These are phyloP conservation scores for Microcebus tavaratra DNA, from an alignment of 2,113 vertebrate genomes.

Conservation along the genomic window DNA sequence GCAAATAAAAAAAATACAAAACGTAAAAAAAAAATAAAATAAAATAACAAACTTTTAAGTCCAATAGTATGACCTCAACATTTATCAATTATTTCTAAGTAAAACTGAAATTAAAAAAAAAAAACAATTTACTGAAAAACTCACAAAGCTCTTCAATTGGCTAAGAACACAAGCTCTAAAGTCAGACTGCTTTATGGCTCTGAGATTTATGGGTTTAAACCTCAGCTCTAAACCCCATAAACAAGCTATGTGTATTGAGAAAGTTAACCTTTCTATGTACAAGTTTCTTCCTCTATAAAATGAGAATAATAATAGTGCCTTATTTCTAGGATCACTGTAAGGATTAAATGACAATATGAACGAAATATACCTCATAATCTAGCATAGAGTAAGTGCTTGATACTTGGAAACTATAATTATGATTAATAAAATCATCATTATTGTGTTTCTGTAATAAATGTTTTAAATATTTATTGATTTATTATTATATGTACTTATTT, in stretches of 20 bases:
- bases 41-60: background rate
- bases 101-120: slow-evolving; percentile 29
- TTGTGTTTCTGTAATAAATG: background rate
- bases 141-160: background rate
- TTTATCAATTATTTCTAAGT: background rate
- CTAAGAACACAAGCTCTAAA: background rate
- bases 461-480: background rate
- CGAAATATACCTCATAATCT: background rate
- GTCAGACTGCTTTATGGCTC: background rate
- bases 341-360: background rate
- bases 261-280: background rate
- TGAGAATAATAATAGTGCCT: background rate
- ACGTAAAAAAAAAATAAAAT: slow-evolving; percentile 61
- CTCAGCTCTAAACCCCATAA: background rate
- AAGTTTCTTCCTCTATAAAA: background rate
- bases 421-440: background rate
- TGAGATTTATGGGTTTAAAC: background rate
- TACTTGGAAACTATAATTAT: background rate
- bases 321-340: background rate
- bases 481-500: background rate
- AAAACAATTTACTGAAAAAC: background rate
- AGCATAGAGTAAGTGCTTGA: background rate
- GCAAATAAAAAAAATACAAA: no score
- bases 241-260: background rate
- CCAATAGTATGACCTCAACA: background rate